Evolutionary conservation across 2,888 invertebrate genomes (phyloP).

Genomic region (Spatulosminthurus flaviceps): DNA sequence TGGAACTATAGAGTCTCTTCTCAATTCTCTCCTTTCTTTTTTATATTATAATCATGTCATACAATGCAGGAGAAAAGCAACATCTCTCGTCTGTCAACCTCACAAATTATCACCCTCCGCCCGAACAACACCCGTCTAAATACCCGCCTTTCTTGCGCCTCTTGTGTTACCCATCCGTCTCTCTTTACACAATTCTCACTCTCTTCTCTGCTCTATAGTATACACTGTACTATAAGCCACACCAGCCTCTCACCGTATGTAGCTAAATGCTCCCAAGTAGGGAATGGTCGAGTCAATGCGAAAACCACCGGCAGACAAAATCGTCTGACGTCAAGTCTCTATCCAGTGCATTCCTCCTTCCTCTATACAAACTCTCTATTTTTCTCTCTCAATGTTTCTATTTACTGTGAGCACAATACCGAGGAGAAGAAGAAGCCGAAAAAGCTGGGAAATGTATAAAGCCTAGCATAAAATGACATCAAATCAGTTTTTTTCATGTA

Average conservation of each 20-base stretch:
- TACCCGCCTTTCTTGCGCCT: conserved; percentile 44
- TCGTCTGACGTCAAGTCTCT: conserved; percentile 36
- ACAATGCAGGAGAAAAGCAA: conserved; percentile 54
- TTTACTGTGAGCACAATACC: conserved; percentile 1
- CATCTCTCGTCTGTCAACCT: conserved; percentile 54
- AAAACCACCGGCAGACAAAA: neutral
- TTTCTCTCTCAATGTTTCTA: neutral
- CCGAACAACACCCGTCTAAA: conserved; percentile 38
- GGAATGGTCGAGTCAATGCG: neutral
- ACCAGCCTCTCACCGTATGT: no score
- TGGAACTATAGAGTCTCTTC: neutral
- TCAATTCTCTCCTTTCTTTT: conserved; percentile 29
- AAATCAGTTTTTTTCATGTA: conserved; percentile 22
- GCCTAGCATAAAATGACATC: neutral
- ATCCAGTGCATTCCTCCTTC: neutral
- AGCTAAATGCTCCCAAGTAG: no score
- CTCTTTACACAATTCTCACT: conserved; percentile 37
- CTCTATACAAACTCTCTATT: neutral
- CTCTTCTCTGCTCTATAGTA: conserved; percentile 38
- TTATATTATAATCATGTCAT: conserved; percentile 60
- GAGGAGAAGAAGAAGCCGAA: neutral
- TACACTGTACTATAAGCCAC: conserved; percentile 14
- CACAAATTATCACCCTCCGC: conserved; percentile 48
- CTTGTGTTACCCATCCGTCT: conserved; percentile 42
- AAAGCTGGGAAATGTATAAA: neutral